Evolutionary conservation across 2,888 invertebrate genomes (phyloP).

Genomic region (Dryomyza anilis): DNA sequence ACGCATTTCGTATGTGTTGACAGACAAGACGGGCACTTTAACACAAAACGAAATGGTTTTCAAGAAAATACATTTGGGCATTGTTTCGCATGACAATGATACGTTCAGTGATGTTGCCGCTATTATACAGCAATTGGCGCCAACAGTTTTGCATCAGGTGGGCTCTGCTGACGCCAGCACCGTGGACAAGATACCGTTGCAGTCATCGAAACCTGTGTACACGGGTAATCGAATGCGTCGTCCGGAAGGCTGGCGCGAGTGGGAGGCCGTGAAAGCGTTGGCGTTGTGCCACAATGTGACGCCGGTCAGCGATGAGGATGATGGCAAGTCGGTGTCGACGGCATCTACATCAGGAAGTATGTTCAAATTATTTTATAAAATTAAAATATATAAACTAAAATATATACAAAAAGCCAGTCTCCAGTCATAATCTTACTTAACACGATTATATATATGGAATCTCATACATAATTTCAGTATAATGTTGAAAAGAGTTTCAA

Average conservation of each 20-base stretch:
- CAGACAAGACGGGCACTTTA: slow-evolving; percentile 97
- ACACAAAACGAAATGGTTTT: slow-evolving; percentile 99
- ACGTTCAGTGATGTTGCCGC: slow-evolving; percentile 60
- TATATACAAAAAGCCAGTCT: no score
- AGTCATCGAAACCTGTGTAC: slow-evolving; percentile 40
- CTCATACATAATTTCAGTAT: no score
- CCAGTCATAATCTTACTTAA: no score
- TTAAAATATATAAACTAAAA: background rate
- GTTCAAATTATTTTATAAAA: background rate
- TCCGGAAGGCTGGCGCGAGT: slow-evolving; percentile 76
- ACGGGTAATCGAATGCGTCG: slow-evolving; percentile 65
- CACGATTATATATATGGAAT: no score
- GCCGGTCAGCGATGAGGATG: slow-evolving; percentile 82
- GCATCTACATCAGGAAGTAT: slow-evolving; percentile 43
- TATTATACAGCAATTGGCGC: slow-evolving; percentile 55
- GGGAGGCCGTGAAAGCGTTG: slow-evolving; percentile 90
- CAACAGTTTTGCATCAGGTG: slow-evolving; percentile 42
- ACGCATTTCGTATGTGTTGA: slow-evolving; percentile 92
- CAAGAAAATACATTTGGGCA: slow-evolving; percentile 92
- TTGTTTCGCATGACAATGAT: slow-evolving; percentile 84
- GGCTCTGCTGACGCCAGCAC: background rate
- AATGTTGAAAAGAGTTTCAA: no score
- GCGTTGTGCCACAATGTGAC: slow-evolving; percentile 99
- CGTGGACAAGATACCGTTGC: slow-evolving; percentile 33
- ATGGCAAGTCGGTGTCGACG: slow-evolving; percentile 52